phyloP scores from a whole-genome alignment of 1,140 invertebrate genomes.

The Bombus pascuorum region DNA sequence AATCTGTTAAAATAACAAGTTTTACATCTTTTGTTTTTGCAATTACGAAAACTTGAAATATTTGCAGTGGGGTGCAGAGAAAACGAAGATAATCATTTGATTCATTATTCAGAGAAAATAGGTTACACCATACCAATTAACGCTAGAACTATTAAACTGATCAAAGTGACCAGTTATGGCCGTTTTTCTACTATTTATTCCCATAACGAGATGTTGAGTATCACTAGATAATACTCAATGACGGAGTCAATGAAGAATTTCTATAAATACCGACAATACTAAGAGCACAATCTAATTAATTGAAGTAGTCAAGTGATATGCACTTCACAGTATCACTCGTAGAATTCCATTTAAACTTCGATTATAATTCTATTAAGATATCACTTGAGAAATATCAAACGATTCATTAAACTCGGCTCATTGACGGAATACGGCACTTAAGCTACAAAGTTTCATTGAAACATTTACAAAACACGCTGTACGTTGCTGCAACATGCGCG shows the following conservation, averaged over 20 bases:
- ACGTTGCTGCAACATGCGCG: constrained; percentile 21
- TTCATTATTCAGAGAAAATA: too few relatives aligned
- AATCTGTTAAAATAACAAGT: background rate
- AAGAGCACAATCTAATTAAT: background rate
- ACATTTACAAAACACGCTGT: constrained; percentile 25
- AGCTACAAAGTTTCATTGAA: background rate
- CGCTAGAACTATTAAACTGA: too few relatives aligned
- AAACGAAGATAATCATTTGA: too few relatives aligned
- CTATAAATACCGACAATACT: background rate
- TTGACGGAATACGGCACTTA: background rate
- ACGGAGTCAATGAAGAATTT: background rate
- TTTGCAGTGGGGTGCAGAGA: background rate
- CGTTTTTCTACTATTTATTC: too few relatives aligned
- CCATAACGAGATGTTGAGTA: background rate
- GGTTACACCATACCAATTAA: too few relatives aligned
- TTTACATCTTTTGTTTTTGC: background rate
- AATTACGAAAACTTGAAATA: background rate
- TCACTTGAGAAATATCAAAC: background rate
- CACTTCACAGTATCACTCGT: too few relatives aligned
- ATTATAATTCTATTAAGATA: background rate
- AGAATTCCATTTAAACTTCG: background rate
- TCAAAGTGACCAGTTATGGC: too few relatives aligned
- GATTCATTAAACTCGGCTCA: background rate
- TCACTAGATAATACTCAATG: background rate
- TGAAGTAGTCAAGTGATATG: background rate